phyloP scores from a whole-genome alignment of 2,888 invertebrate species.

The Bombylius major region DNA sequence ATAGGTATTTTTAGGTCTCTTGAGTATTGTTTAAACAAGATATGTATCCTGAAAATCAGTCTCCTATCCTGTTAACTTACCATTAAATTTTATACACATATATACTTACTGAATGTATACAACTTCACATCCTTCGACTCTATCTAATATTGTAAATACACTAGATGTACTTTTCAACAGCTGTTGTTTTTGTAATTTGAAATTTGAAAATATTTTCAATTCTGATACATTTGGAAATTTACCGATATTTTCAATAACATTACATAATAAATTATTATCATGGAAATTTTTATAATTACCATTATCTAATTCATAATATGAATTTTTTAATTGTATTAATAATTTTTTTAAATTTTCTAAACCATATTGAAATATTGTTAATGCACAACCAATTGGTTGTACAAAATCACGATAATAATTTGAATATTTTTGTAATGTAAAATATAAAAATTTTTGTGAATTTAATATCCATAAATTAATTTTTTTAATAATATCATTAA shows the following conservation, averaged over 20 bases:
- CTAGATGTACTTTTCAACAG: slow-evolving; percentile 20
- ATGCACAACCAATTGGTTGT: slow-evolving; percentile 53
- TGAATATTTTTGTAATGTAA: slow-evolving; percentile 40
- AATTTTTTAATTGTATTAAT: slow-evolving; percentile 32
- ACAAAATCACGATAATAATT: slow-evolving; percentile 68
- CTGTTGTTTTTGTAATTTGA: slow-evolving; percentile 7
- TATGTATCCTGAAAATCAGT: too few species aligned
- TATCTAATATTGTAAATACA: slow-evolving; percentile 25
- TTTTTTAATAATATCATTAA: slow-evolving; percentile 24
- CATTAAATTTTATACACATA: too few species aligned
- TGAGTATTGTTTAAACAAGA: too few species aligned
- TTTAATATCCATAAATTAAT: slow-evolving; percentile 32
- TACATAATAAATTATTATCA: slow-evolving; percentile 20
- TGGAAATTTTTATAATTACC: slow-evolving; percentile 16
- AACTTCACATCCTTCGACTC: slow-evolving; percentile 24
- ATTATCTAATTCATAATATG: slow-evolving; percentile 3
- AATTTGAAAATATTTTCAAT: slow-evolving; percentile 12
- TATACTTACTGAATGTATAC: slow-evolving; percentile 24
- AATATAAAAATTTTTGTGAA: slow-evolving; percentile 29
- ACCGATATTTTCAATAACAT: slow-evolving; percentile 24
- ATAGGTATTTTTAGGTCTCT: too few species aligned
- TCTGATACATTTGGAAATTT: slow-evolving; percentile 27
- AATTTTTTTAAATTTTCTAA: slow-evolving; percentile 44
- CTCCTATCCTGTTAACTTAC: too few species aligned
- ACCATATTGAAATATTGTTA: slow-evolving; percentile 55